Evolutionary conservation across 2,113 vertebrate species (phyloP).

Genomic region (Apeltes quadracus): DNA sequence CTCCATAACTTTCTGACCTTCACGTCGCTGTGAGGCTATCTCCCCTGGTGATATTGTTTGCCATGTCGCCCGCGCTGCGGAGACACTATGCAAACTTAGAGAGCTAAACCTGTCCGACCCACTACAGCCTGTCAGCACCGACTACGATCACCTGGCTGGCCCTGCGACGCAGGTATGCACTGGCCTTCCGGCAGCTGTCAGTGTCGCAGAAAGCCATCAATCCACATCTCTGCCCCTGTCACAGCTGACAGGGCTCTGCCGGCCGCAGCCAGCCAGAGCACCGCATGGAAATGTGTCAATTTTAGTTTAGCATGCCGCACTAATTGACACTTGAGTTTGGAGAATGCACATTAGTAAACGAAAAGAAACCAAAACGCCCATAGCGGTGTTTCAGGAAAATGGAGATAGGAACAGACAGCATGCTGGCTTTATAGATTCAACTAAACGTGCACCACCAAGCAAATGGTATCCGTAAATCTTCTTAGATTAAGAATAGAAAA

Average conservation of each 20-base stretch:
- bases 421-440: too few species aligned
- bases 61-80: conserved; percentile 46
- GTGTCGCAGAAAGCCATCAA: conserved; percentile 72
- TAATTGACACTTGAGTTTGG: conserved; percentile 42
- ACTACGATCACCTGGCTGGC: conserved; percentile 66
- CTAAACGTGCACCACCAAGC: neutral
- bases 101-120: conserved; percentile 62
- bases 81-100: conserved; percentile 64
- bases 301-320: conserved; percentile 55
- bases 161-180: conserved; percentile 55
- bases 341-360: conserved; percentile 32
- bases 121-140: conserved; percentile 58
- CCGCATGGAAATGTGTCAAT: conserved; percentile 55
- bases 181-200: conserved; percentile 68
- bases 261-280: conserved; percentile 53
- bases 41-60: conserved; percentile 61
- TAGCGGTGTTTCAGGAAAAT: neutral
- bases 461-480: neutral
- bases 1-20: conserved; percentile 58
- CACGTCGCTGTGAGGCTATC: conserved; percentile 52
- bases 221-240: conserved; percentile 65
- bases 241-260: conserved; percentile 56
- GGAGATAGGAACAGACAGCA: neutral
- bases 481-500: neutral
- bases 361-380: neutral